Base-by-base conservation (phyloP, 2,888 invertebrate species). In the Andrena flavipes region DNA sequence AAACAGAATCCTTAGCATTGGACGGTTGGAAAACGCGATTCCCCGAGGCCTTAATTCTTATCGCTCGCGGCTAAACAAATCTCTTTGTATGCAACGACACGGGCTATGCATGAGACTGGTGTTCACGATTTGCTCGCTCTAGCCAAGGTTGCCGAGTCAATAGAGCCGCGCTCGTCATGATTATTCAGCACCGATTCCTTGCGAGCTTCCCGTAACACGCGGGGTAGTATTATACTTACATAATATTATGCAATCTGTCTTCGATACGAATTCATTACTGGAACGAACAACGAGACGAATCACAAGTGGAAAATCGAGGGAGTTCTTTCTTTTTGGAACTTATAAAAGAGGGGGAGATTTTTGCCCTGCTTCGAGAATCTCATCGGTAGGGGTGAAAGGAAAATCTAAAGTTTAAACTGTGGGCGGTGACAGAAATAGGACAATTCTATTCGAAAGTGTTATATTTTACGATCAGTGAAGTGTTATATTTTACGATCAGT, bases 171-270 rank as follows among this genome's bases (percentile, higher is more conserved):
- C 8, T 59, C 49, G 29, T 72, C 64, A 62, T 30, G 60, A 48
- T 83, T 70, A 73, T 64, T 65, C 69, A 62, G 42, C 76, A 72
- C 20, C 54, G 49, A 68, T 20, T 59, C 67, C 42, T 29, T 49
- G 20, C 20, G 59, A 20, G 26, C 48, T 51, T 76, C 56, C 49
- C 48, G 29, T 65, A 51, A 49, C 23, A 7, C 29, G 10, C 20
- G 1, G 7, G 2, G 0, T 4, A 26, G 64, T 62, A 35, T 42
- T 29, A 62, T 42, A n/a, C 20, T 84, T 82, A 71, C 54, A 56
- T 84, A 79, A 79, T 51, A 35, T 84, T 74, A 67, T 23, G 67
- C 76, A 76, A 74, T 62, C 16, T 49, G 5, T 7, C 23, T 69
- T 30, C n/a, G 35, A 35, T 10, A 2, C 20, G 6, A 10, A 33